These are phyloP conservation scores for Apis florea DNA, from an alignment of 1,140 invertebrate species.

Conservation along the genomic window DNA sequence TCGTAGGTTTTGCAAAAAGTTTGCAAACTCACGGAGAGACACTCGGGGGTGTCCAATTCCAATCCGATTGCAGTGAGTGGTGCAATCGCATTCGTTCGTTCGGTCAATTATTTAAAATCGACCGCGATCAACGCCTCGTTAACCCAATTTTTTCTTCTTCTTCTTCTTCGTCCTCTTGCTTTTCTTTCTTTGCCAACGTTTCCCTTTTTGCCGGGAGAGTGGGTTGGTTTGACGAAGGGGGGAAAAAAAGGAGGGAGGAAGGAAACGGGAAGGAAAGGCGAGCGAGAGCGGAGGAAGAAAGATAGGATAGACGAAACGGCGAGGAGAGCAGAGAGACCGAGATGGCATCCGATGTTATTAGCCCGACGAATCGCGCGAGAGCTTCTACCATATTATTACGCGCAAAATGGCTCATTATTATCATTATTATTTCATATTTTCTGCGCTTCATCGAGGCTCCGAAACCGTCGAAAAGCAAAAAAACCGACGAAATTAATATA, in stretches of 20 bases:
- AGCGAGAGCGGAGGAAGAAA: background rate
- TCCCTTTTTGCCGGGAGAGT: constrained; percentile 17
- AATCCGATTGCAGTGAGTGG: background rate
- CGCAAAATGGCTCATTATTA: constrained; percentile 79
- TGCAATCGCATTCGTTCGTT: constrained; percentile 22
- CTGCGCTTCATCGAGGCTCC: constrained; percentile 62
- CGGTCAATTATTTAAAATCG: constrained; percentile 41
- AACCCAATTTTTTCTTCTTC: constrained; percentile 27
- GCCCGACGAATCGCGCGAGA: constrained; percentile 70
- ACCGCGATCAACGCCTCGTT: constrained; percentile 48
- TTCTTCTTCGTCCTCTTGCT: no score
- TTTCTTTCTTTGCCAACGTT: background rate
- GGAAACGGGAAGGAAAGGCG: constrained; percentile 35
- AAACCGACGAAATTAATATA: constrained; percentile 77
- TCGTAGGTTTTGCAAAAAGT: background rate
- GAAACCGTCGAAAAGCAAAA: constrained; percentile 74
- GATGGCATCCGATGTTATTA: constrained; percentile 74
- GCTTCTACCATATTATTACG: constrained; percentile 78
- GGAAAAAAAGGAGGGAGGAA: constrained; percentile 6
- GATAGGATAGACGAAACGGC: constrained; percentile 40
- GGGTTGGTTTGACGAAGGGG: background rate
- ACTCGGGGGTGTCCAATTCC: background rate
- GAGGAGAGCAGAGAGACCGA: constrained; percentile 51
- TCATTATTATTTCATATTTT: constrained; percentile 79
- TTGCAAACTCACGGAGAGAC: background rate